A percentile compares a stretch with the other conserved stretches of the same genome.
Conservation (phyloP, 1,140 invertebrate species). For the Littorina saxatilis region DNA sequence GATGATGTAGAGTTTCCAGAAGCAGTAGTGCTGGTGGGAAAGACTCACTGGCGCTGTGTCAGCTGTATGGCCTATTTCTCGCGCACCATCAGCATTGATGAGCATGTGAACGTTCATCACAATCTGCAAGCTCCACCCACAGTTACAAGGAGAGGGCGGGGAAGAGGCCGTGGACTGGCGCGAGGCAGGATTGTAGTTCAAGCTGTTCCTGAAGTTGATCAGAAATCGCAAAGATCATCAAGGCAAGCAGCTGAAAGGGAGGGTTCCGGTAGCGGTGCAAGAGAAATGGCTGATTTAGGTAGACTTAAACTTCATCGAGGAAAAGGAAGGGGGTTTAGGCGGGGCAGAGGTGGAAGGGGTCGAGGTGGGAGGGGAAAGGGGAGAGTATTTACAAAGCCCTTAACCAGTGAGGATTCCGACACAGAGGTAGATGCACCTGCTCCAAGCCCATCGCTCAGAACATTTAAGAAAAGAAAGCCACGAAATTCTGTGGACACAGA, state of each 20-base stretch:
- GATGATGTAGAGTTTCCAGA: slow-evolving; percentile 34
- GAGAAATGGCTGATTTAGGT: not conserved
- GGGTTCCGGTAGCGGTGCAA: too few relatives aligned
- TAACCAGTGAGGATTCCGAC: slow-evolving; percentile 17
- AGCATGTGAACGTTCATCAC: not conserved
- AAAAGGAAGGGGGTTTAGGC: not conserved
- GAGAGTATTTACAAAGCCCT: not conserved
- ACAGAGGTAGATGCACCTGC: slow-evolving; percentile 16
- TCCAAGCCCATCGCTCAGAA: not conserved
- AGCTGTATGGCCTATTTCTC: slow-evolving; percentile 18
- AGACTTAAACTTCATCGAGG: not conserved
- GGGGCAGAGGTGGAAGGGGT: not conserved
- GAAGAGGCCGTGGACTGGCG: not conserved
- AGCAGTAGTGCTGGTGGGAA: slow-evolving; percentile 31
- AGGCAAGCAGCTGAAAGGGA: not conserved
- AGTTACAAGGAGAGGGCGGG: not conserved
- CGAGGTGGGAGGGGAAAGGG: not conserved
- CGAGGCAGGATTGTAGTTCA: not conserved
- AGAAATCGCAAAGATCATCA: not conserved
- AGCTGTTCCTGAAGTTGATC: not conserved
- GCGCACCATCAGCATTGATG: slow-evolving; percentile 28
- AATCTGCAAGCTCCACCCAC: not conserved
- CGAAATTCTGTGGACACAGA: not conserved
- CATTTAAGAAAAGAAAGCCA: not conserved
- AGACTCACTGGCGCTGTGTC: slow-evolving; percentile 37